These are phyloP conservation scores for Andrena chrysosceles DNA, from an alignment of 2,888 invertebrate species.

Conservation along the genomic window DNA sequence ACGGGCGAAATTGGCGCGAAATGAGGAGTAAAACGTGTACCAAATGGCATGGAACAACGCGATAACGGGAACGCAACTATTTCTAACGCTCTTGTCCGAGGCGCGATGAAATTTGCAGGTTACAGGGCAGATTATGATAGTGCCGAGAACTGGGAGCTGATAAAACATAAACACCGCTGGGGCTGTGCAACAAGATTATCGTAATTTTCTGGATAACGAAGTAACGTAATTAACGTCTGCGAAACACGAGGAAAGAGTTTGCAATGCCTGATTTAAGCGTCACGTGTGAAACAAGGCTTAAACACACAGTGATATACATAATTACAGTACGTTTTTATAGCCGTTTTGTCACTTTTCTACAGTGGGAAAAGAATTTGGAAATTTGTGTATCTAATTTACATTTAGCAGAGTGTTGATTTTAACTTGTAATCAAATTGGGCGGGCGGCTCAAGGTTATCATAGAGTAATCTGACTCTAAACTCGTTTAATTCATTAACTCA, in stretches of 20 bases:
- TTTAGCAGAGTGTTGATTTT: no score
- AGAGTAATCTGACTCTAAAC: no score
- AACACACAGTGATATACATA: no score
- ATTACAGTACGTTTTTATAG: no score
- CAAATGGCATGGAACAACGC: conserved; percentile 16
- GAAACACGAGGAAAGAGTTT: neutral
- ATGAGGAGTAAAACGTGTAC: conserved; percentile 13
- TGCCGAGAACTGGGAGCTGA: neutral
- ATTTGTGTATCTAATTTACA: no score
- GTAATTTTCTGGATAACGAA: neutral
- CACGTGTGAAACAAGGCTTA: no score
- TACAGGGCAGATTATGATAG: neutral
- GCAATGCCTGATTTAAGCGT: no score
- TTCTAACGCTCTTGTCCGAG: neutral
- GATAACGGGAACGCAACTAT: conserved; percentile 39
- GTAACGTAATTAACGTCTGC: neutral
- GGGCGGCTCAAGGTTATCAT: no score
- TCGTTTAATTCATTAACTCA: no score
- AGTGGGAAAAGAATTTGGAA: no score
- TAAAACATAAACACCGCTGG: neutral
- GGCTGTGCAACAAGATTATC: neutral
- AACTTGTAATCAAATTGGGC: no score
- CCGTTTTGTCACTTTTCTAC: no score
- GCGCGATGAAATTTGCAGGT: neutral
- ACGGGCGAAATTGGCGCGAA: conserved; percentile 9